phyloP scores from a whole-genome alignment of 2,797 vertebrate genomes.

The Poeciliopsis gracilis region DNA sequence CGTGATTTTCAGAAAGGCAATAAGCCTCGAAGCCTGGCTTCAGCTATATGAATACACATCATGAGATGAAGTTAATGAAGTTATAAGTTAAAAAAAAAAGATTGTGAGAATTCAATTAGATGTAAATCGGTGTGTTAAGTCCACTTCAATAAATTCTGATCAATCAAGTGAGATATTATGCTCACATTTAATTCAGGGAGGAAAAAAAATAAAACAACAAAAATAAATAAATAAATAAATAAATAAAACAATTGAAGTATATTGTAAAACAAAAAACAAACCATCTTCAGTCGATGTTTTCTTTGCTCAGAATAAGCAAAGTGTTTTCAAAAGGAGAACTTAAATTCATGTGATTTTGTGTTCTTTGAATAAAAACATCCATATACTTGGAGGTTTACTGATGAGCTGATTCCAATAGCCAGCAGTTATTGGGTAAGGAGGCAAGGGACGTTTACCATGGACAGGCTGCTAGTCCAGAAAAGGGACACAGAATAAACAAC shows the following conservation, averaged over 20 bases:
- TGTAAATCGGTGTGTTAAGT: no score
- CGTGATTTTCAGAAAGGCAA: no score
- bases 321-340: neutral
- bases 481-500: neutral
- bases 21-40: no score
- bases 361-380: neutral
- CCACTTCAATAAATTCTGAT: no score
- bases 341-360: neutral
- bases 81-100: neutral
- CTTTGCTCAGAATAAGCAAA: neutral
- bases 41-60: no score
- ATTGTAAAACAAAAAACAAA: neutral
- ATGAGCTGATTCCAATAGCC: neutral
- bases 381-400: neutral
- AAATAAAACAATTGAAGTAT: neutral
- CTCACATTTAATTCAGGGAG: neutral
- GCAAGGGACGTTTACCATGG: neutral
- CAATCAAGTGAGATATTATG: neutral
- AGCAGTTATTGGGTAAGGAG: neutral
- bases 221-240: no score
- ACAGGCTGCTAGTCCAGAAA: neutral
- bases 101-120: neutral
- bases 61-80: neutral
- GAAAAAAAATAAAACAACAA: neutral
- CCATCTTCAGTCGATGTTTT: neutral